A percentile compares a stretch with the other conserved stretches of the same genome.
These are phyloP conservation scores for Ooceraea biroi DNA, from an alignment of 1,140 invertebrate genomes.

Conservation along the genomic window DNA sequence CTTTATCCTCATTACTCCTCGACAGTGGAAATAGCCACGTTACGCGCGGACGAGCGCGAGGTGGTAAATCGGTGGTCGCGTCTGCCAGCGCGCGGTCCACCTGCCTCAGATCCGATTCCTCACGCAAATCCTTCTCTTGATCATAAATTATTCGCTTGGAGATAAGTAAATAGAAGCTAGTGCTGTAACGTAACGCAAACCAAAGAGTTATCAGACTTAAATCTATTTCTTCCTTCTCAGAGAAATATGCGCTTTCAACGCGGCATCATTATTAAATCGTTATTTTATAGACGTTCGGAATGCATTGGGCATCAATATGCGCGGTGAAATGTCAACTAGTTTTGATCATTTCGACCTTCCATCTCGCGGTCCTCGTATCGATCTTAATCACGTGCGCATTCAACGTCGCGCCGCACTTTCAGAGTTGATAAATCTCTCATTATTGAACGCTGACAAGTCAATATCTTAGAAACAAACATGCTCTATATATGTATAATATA, in stretches of 20 bases:
- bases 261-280: neutral
- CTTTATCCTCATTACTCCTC: conserved; percentile 74
- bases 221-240: neutral
- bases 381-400: conserved; percentile 9
- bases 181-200: neutral
- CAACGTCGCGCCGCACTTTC: conserved; percentile 25
- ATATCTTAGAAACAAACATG: conserved; percentile 33
- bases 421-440: conserved; percentile 26
- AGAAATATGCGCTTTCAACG: neutral
- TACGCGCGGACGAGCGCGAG: conserved; percentile 69
- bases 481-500: neutral
- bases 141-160: neutral
- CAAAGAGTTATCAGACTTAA: neutral
- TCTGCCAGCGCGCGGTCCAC: neutral
- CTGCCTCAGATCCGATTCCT: neutral
- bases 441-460: conserved; percentile 12
- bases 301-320: neutral
- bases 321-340: conserved; percentile 29
- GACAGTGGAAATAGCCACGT: conserved; percentile 76
- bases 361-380: neutral
- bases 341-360: conserved; percentile 45
- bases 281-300: neutral
- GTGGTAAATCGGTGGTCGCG: conserved; percentile 52
- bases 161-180: conserved; percentile 21
- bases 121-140: neutral